These are phyloP conservation scores for Hafferia zeledoni DNA, from an alignment of 2,797 vertebrate genomes.

Conservation along the genomic window DNA sequence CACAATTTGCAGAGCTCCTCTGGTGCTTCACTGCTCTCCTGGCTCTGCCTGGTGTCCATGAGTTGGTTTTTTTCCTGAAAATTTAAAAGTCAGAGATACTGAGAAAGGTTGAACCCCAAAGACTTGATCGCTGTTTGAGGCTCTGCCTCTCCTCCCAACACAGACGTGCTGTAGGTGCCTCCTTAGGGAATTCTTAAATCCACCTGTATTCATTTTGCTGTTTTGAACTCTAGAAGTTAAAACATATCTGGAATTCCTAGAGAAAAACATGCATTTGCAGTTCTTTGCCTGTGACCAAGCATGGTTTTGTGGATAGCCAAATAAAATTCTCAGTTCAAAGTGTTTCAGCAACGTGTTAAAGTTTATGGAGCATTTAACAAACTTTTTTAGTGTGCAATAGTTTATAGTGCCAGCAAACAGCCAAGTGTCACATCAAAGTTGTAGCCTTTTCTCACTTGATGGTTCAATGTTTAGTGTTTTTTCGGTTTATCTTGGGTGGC, in stretches of 20 bases:
- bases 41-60: not conserved
- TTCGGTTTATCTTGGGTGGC: not conserved
- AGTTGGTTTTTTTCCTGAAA: not conserved
- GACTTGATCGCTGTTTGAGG: not conserved
- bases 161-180: accelerated
- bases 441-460: not conserved
- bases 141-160: not conserved
- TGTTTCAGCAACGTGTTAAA: constrained; percentile 46
- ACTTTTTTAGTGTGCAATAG: constrained; percentile 43
- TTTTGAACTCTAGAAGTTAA: not conserved
- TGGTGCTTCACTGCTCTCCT: not conserved
- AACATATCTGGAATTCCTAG: not conserved
- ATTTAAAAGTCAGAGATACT: not conserved
- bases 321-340: constrained; percentile 21
- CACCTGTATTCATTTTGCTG: not conserved
- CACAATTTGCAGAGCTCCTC: not conserved
- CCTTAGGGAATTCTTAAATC: not conserved
- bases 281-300: not conserved
- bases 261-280: not conserved
- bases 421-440: constrained; percentile 32
- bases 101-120: not conserved
- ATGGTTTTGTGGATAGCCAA: not conserved
- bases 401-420: constrained; percentile 29
- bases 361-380: constrained; percentile 70
- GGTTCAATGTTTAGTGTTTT: not conserved